Evolutionary conservation across 2,113 vertebrate genomes (phyloP), one percentile per base, ranked within the genome.

Genomic region (Meleagris gallopavo): DNA sequence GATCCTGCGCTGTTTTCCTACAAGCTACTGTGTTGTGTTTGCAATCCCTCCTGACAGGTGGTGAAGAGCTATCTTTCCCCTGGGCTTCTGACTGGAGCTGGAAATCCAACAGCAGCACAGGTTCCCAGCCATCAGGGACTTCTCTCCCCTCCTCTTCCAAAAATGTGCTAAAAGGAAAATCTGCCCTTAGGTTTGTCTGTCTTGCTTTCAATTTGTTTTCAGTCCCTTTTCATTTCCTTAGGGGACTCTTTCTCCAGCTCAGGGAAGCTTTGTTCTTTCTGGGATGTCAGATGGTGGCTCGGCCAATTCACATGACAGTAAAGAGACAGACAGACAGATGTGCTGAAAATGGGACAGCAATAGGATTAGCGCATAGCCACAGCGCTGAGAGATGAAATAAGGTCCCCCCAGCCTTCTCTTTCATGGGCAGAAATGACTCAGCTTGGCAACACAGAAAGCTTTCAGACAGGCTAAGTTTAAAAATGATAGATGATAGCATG

Each of bases 151-250:
- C 10, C 16, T 76, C 55, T 84, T 89, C 79, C 69, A 36, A 85
- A 93, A 94, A 88, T 11, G 19, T 75, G 52, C 82, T 92, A 85
- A 91, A 94, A 96, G 84, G 61, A 92, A 96, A 94, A 96, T 24
- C 30, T 92, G 61, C 40, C 34, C 87, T 72, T 77, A 73, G 29
- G 38, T 22, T 57, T 36, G 48, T 34, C 15, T 72, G 8, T 58
- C 72, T 93, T 48, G 81, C 58, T 94, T 66, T 84, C 74, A 30
- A 38, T 91, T 92, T 92, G 76, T 90, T 91, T 93, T 72, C 69
- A 45, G 45, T 16, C 36, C 27, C 9, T 79, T 54, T 79, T 48
- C 22, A 41, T 67, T 77, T 64, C 64, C 54, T 43, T 46, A 11
- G 48, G 82, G 81, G 62, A 30, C 29, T 54, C 9, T 83, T 66